A percentile compares a stretch with the other conserved stretches of the same genome.
These are phyloP conservation scores for Coilia nasus DNA, from an alignment of 2,797 vertebrate genomes.

Conservation along the genomic window DNA sequence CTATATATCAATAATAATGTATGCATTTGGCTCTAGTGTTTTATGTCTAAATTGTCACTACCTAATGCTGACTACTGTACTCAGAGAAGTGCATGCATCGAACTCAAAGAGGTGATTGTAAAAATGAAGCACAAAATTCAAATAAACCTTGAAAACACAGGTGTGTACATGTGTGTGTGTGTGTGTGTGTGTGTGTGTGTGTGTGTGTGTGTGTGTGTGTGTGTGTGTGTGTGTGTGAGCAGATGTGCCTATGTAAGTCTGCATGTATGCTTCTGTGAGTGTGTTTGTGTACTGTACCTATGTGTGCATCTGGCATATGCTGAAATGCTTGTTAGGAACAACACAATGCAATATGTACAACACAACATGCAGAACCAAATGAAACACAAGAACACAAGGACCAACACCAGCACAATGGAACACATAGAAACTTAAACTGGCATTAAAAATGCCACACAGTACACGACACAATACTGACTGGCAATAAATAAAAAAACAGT, in stretches of 20 bases:
- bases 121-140: background rate
- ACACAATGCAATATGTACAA: conserved; percentile 12
- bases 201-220: conserved; percentile 19
- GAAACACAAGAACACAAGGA: conserved; percentile 25
- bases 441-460: conserved; percentile 24
- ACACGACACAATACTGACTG: background rate
- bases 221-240: background rate
- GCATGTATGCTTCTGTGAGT: background rate
- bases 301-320: background rate
- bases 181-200: background rate
- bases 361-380: conserved; percentile 15
- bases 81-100: conserved; percentile 6
- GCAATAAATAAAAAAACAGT: background rate
- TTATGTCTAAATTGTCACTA: background rate
- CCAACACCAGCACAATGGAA: conserved; percentile 36
- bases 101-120: conserved; percentile 7
- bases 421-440: conserved; percentile 51
- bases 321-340: conserved; percentile 28
- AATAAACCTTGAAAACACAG: conserved; percentile 10
- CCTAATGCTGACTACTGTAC: background rate
- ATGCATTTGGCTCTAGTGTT: background rate
- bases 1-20: background rate
- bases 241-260: conserved; percentile 17
- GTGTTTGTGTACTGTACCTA: background rate
- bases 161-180: conserved; percentile 24